Evolutionary conservation across 2,888 invertebrate genomes (phyloP), one percentile per base, ranked within the genome.

Genomic region (Tinea semifulvella): DNA sequence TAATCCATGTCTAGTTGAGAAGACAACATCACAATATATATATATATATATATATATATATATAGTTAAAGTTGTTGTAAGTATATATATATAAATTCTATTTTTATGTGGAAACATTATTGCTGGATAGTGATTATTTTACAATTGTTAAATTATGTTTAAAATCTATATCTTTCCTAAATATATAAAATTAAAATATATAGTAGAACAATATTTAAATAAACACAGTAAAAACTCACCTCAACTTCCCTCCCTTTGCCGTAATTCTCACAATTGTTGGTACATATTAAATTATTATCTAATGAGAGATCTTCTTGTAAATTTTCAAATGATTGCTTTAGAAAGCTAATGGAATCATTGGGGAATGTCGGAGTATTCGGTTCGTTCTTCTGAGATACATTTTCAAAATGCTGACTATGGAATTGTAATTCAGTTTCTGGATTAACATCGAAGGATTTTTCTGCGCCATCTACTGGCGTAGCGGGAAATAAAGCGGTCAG

Each of bases 331-430:
- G 31, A 31, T 31, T 31, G 31, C 14, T 31, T 18, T 6, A 36
- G 36, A 3, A 18, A 36, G 18, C 3, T 36, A 10, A 36, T 18
- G 18, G 36, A 40, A 4, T 40, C 22, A 22, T 38, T 17, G 16
- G 38, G 18, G 2, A 19, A 10, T 38, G 16, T 11, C 7, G 17
- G 6, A 38, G n/a, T 22, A 40, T 22, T 22, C 3, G 8, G n/a
- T 11, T 40, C 22, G n/a, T 10, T 13, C 3, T 11, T 19, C 8
- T 35, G 13, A 13, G 35, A 35, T 16, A 18, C 42, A 14, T 56
- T 66, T 44, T 70, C 66, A 52, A 79, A 79, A 47, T 79, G 75
- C 48, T 80, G 70, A 43, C 70, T 65, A 45, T 74, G 65, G 50
- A 79, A 79, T 6, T 69, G 64, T 1, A 80, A 50, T 46, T 71